A percentile compares a stretch with the other conserved stretches of the same genome.
Conservation (phyloP, 92 coral and sea anemone species). For the Diadumene lineata region DNA sequence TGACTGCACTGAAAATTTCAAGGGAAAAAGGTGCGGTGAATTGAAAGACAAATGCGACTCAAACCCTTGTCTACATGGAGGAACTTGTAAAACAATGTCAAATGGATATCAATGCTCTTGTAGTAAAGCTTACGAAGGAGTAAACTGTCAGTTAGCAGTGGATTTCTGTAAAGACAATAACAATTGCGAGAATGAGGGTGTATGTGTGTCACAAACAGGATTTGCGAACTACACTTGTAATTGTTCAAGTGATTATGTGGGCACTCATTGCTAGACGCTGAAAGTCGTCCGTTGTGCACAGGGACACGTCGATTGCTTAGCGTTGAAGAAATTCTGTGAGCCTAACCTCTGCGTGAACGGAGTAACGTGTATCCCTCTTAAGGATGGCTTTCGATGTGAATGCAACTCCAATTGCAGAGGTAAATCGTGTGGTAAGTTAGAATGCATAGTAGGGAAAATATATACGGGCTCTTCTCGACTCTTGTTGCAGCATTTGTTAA, state of each 20-base stretch:
- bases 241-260: constrained; percentile 8
- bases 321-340: too few species aligned
- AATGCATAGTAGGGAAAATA: too few species aligned
- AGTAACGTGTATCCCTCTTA: too few species aligned
- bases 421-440: too few species aligned
- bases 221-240: constrained; percentile 34
- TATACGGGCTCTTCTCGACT: too few species aligned
- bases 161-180: constrained; percentile 39
- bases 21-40: constrained; percentile 59
- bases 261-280: constrained; percentile 16
- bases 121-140: constrained; percentile 42
- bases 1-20: constrained; percentile 52
- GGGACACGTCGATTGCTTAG: too few species aligned
- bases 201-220: constrained; percentile 30
- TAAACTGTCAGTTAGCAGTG: constrained; percentile 40
- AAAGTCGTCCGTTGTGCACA: too few species aligned
- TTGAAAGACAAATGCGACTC: constrained; percentile 72
- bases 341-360: too few species aligned
- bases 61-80: constrained; percentile 66
- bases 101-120: constrained; percentile 64
- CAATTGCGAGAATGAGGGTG: constrained; percentile 57
- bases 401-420: too few species aligned
- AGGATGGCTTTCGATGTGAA: too few species aligned
- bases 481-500: too few species aligned
- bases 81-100: constrained; percentile 33